Conservation (phyloP, 2,113 vertebrate genomes). For the Pelusios castaneus region DNA sequence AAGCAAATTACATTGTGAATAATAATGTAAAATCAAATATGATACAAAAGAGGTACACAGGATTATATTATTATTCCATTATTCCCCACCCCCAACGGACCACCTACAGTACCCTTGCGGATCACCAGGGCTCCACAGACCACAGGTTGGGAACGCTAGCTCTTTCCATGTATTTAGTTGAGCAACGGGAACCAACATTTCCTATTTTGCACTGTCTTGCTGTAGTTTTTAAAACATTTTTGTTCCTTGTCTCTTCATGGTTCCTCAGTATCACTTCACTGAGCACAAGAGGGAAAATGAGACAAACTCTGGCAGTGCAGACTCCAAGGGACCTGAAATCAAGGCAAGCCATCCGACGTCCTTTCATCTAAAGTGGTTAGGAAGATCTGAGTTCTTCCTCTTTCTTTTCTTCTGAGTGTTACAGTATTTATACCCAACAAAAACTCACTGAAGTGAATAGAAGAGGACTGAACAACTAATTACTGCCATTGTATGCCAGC, state of each 20-base stretch:
- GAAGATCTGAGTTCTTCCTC: neutral
- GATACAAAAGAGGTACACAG: no score
- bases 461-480: conserved; percentile 52
- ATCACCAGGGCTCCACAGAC: no score
- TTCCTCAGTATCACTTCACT: rapidly evolving
- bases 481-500: conserved; percentile 49
- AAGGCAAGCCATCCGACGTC: neutral
- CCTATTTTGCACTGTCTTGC: neutral
- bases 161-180: neutral
- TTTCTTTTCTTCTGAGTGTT: neutral
- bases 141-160: no score
- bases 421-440: neutral
- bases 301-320: neutral
- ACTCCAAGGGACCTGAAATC: neutral
- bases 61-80: no score
- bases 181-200: neutral
- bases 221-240: neutral
- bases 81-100: no score
- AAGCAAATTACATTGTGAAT: no score
- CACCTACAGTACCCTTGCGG: no score
- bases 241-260: neutral
- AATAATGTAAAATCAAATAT: no score
- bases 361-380: neutral
- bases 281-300: neutral
- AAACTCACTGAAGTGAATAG: conserved; percentile 18